phyloP scores from a whole-genome alignment of 2,113 vertebrate genomes.

The Leucosticte australis region DNA sequence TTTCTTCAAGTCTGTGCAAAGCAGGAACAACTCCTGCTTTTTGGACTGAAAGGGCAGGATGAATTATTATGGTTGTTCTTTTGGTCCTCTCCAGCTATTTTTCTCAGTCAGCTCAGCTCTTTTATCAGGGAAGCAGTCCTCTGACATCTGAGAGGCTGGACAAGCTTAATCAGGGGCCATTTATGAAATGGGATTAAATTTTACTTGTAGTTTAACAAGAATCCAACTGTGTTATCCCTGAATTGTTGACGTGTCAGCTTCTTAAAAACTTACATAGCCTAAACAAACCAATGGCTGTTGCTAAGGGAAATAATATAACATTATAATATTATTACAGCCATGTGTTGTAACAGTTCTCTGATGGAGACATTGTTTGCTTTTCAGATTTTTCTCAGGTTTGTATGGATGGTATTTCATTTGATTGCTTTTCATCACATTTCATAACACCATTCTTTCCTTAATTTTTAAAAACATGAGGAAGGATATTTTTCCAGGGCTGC shows the following conservation, averaged over 20 bases:
- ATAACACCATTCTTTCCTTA: background rate
- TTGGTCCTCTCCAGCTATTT: background rate
- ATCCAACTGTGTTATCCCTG: constrained; percentile 6
- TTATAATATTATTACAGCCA: background rate
- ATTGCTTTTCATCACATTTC: constrained; percentile 14
- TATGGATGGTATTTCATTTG: background rate
- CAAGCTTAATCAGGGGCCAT: constrained; percentile 52
- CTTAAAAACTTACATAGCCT: constrained; percentile 54
- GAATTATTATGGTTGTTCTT: background rate
- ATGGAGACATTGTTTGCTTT: constrained; percentile 49
- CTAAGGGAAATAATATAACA: constrained; percentile 59
- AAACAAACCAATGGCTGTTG: constrained; percentile 62
- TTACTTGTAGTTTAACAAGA: constrained; percentile 47
- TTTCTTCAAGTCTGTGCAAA: background rate
- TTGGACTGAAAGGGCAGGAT: background rate
- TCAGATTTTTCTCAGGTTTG: constrained; percentile 54
- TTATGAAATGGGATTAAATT: constrained; percentile 54
- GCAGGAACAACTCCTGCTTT: background rate
- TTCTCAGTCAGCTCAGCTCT: background rate
- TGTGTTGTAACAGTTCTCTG: constrained; percentile 27
- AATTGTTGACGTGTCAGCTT: constrained; percentile 39
- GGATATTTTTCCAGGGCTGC: constrained; percentile 6
- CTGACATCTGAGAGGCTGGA: background rate
- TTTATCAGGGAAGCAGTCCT: background rate
- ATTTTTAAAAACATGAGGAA: constrained; percentile 33